Conservation (phyloP, 2,113 vertebrate genomes). For the Osmerus eperlanus region DNA sequence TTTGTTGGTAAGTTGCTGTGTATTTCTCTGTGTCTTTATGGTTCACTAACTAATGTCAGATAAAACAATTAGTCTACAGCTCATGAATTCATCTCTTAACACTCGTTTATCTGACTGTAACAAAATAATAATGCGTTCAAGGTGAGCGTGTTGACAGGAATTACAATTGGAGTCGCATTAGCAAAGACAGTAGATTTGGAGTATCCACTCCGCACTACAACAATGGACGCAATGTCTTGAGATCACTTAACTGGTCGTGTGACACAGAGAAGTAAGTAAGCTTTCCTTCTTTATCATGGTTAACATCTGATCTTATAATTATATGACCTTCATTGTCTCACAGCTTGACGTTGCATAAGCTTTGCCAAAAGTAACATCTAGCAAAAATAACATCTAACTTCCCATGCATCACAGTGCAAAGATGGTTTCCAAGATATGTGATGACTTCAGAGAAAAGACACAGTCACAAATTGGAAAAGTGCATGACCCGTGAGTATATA, state of each 20-base stretch:
- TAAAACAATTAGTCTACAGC: too few relatives aligned
- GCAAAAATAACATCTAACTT: constrained; percentile 6
- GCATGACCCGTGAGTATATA: constrained; percentile 68
- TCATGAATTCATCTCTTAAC: too few relatives aligned
- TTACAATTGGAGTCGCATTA: constrained; percentile 66
- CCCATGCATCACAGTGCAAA: constrained; percentile 72
- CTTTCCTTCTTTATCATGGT: too few relatives aligned
- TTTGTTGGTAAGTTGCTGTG: constrained; percentile 67
- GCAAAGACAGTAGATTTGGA: constrained; percentile 73
- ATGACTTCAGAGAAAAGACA: constrained; percentile 76
- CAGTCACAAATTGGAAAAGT: constrained; percentile 69
- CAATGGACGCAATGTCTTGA: constrained; percentile 70
- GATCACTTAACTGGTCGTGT: constrained; percentile 71
- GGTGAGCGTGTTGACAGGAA: constrained; percentile 80
- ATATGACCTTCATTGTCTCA: neutral
- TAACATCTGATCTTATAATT: neutral
- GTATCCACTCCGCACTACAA: constrained; percentile 74
- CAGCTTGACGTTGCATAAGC: too few relatives aligned
- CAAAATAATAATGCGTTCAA: constrained; percentile 38
- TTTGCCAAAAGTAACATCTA: too few relatives aligned
- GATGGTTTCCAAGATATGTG: constrained; percentile 67
- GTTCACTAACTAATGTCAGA: neutral
- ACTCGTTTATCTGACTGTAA: neutral
- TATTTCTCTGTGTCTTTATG: too few relatives aligned
- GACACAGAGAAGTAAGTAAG: constrained; percentile 79